Conservation (phyloP, 2,113 vertebrate species). For the Numida meleagris region DNA sequence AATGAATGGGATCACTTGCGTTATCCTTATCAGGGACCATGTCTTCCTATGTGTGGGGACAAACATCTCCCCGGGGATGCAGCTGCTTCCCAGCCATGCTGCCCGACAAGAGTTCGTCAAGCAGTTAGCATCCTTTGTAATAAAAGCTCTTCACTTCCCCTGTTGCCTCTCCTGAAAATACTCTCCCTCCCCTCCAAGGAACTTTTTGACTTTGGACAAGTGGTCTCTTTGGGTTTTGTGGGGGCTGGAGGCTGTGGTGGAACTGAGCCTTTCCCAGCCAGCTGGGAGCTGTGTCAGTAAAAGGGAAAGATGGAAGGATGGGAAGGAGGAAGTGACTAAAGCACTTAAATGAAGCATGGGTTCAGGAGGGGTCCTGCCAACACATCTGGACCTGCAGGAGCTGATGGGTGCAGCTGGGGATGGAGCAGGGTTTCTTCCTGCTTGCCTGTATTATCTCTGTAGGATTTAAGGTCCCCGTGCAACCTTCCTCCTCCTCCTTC, state of each 20-base stretch:
- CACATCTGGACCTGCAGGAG: not conserved
- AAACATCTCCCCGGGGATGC: not conserved
- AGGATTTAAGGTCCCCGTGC: constrained; percentile 36
- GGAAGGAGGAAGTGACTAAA: not conserved
- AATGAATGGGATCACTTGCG: not conserved
- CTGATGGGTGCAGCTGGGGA: not conserved
- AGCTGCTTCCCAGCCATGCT: not conserved
- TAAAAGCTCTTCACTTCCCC: not conserved
- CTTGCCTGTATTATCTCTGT: not conserved
- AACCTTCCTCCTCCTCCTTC: constrained; percentile 17
- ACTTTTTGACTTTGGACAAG: not conserved
- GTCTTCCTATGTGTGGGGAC: not conserved
- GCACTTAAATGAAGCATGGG: not conserved
- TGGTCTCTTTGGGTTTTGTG: fast-evolving
- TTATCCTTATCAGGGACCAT: not conserved
- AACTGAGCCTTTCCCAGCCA: not conserved
- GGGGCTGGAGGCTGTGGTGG: not conserved
- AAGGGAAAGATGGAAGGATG: not conserved
- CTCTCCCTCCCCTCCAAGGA: not conserved
- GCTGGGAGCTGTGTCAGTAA: not conserved
- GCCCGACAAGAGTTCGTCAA: not conserved
- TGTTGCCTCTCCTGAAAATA: not conserved
- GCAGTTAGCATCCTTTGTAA: not conserved
- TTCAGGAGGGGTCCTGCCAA: not conserved
- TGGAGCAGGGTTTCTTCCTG: not conserved